Evolutionary conservation across 1,140 invertebrate species (phyloP).

Genomic region (Ephestia elutella): DNA sequence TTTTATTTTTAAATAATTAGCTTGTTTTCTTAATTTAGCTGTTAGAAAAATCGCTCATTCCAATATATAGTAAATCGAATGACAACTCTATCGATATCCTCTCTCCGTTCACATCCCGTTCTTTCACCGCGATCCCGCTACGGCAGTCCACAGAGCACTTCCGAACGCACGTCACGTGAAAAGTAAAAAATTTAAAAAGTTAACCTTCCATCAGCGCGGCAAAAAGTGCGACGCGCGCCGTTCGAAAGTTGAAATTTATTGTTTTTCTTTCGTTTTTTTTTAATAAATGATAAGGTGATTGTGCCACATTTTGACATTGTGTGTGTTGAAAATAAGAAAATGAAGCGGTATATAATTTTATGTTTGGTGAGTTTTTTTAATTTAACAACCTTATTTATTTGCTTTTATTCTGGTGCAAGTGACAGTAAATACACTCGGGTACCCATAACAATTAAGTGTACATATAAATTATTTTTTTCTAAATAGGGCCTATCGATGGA

Average conservation of each 20-base stretch:
- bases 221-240: background rate
- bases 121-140: constrained; percentile 19
- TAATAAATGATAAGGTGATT: constrained; percentile 17
- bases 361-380: constrained; percentile 17
- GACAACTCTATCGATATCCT: constrained; percentile 23
- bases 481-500: too few species aligned
- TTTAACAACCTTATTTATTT: too few species aligned
- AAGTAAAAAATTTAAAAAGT: constrained; percentile 8
- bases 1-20: too few species aligned
- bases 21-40: too few species aligned
- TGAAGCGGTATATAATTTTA: constrained; percentile 10
- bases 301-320: constrained; percentile 12
- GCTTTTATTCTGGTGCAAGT: too few species aligned
- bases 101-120: constrained; percentile 29
- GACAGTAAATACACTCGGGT: too few species aligned
- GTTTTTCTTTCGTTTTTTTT: constrained; percentile 8
- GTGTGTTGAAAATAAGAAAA: constrained; percentile 11
- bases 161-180: constrained; percentile 12
- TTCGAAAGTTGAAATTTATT: constrained; percentile 6
- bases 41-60: too few species aligned
- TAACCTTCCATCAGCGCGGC: background rate
- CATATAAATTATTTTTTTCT: too few species aligned
- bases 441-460: too few species aligned
- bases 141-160: constrained; percentile 11
- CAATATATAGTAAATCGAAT: too few species aligned